Percentiles rank a stretch among this genome's conserved stretches.
phyloP scores from a whole-genome alignment of 2,888 invertebrate species.

The Odontomyia ornata region DNA sequence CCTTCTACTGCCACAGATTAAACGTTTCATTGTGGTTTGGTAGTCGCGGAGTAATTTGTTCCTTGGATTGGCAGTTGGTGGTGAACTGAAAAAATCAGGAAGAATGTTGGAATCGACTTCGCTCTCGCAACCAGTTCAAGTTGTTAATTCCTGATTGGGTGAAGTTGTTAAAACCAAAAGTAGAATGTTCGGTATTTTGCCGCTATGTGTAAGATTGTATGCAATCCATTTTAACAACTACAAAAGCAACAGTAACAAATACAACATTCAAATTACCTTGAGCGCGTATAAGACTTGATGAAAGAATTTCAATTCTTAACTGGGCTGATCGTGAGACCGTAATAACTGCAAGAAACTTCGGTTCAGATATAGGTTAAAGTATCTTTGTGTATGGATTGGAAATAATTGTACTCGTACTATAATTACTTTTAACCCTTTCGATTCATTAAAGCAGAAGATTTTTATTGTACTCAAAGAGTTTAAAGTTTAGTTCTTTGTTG shows the following conservation, averaged over 20 bases:
- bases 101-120: neutral
- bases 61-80: neutral
- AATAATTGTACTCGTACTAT: too few relatives aligned
- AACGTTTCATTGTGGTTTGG: too few relatives aligned
- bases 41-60: neutral
- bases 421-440: too few relatives aligned
- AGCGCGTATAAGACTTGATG: neutral
- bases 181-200: constrained; percentile 41
- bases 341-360: neutral
- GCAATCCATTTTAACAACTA: too few relatives aligned
- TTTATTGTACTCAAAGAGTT: too few relatives aligned
- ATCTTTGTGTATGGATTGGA: too few relatives aligned
- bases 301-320: constrained; percentile 20
- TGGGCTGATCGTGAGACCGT: constrained; percentile 36
- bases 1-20: neutral
- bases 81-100: neutral
- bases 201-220: constrained; percentile 7
- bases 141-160: neutral
- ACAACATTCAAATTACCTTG: constrained; percentile 41
- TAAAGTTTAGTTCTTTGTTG: too few relatives aligned
- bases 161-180: constrained; percentile 27
- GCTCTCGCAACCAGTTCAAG: constrained; percentile 4
- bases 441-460: too few relatives aligned
- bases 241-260: neutral
- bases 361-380: too few relatives aligned